Base-by-base conservation (phyloP, 1,140 invertebrate genomes). In the Parasteatoda tepidariorum region DNA sequence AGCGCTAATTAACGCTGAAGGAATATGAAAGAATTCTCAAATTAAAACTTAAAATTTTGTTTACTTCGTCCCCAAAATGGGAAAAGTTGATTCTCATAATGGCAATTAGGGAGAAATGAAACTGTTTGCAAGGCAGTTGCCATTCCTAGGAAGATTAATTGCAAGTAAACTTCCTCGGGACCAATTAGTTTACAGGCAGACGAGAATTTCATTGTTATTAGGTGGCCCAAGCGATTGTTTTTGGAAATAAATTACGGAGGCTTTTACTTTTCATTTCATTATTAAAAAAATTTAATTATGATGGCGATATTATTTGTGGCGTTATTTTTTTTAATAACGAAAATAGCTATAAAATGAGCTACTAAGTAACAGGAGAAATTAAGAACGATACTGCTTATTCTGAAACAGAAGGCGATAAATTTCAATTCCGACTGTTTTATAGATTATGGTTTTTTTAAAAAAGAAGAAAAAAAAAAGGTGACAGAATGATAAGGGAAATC, bases 121-220 rank as follows among this genome's bases (percentile, higher is more conserved):
- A 71, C 68, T 48, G 57, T 57, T 57, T 22, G 18, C 68, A 28
- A 55, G 31, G 48, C 31, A 55, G 68, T 54, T 55, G 68, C 68
- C 68, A 57, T 71, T 71, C 28, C 26, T n/a, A 31, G 26, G 18
- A 57, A 71, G 68, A 71, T 71, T 71, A 71, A 71, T 71, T 55
- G 68, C 41, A 7, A 15, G 48, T 26, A 26, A 71, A 48, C 68
- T 33, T 31, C n/a, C 68, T 18, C 28, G 68, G 68, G 68, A 55
- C 28, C 68, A 54, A 71, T 71, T 71, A 71, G 41, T 13, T 30
- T 15, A 48, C 24, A 30, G 13, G 66, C 66, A 68, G 34, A 68
- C 34, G 66, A 68, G 66, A 68, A 41, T 38, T 68, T 68, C 34
- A 48, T 48, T 34, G 66, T 68, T 68, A 68, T 68, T 22, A 33